Evolutionary conservation across 2,888 invertebrate genomes (phyloP).

Genomic region (Papilio demoleus): DNA sequence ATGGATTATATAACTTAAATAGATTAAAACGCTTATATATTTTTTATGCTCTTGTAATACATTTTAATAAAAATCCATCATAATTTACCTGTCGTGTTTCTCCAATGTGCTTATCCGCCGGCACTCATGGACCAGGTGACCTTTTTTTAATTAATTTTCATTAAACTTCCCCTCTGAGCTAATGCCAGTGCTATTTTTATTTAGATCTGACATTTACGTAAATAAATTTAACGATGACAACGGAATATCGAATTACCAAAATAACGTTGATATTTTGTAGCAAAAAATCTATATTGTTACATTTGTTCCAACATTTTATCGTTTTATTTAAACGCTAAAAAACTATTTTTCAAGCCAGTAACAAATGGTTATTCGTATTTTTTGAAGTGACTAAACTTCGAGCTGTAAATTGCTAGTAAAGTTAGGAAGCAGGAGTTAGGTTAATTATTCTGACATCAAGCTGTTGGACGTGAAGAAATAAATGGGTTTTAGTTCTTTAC

Average conservation of each 20-base stretch:
- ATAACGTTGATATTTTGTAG: neutral
- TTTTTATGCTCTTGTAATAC: neutral
- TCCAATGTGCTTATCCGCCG: neutral
- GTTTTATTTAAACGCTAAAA: no score
- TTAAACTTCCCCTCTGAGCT: conserved; percentile 3
- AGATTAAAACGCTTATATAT: no score
- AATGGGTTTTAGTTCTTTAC: no score
- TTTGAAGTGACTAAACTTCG: no score
- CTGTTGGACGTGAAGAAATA: no score
- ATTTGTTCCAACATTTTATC: neutral
- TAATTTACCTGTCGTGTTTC: neutral
- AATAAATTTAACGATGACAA: neutral
- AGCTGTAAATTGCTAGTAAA: no score
- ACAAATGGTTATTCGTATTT: no score
- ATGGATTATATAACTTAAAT: no score
- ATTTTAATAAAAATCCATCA: neutral
- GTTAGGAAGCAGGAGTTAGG: no score
- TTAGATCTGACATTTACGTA: neutral
- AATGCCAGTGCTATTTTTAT: conserved; percentile 11
- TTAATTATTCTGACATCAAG: no score
- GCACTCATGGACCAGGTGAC: neutral
- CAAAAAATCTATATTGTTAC: neutral
- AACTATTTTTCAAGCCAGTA: neutral
- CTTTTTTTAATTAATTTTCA: conserved; percentile 20
- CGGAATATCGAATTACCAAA: neutral